These are phyloP conservation scores for Drosophila nasuta DNA, from an alignment of 1,140 invertebrate species.

Conservation along the genomic window DNA sequence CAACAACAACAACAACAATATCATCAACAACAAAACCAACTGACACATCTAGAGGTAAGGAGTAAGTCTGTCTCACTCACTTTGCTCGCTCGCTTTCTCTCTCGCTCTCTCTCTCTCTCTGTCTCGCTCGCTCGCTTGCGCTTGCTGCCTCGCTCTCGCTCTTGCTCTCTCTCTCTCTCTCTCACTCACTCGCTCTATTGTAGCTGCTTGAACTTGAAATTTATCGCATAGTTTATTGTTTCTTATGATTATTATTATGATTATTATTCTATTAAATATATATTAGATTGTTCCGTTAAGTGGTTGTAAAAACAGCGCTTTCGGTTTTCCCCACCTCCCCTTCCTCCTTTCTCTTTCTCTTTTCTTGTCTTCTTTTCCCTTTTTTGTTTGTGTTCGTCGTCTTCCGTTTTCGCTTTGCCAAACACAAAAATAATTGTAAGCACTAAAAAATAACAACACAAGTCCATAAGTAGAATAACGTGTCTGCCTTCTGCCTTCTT, in stretches of 20 bases:
- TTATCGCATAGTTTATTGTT: slow-evolving; percentile 23
- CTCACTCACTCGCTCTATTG: slow-evolving; percentile 12
- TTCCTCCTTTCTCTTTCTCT: neutral
- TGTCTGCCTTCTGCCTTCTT: neutral
- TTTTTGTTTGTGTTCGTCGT: no score
- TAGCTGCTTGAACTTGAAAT: slow-evolving; percentile 17
- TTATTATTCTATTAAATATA: slow-evolving; percentile 29
- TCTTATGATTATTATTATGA: slow-evolving; percentile 18
- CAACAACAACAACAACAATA: slow-evolving; percentile 25
- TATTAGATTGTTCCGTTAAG: slow-evolving; percentile 33
- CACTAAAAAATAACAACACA: neutral
- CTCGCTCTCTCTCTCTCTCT: slow-evolving; percentile 14
- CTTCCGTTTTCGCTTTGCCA: no score
- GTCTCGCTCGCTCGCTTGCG: slow-evolving; percentile 11
- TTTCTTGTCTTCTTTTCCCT: neutral
- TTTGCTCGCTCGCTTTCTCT: no score
- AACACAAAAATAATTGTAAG: slow-evolving; percentile 16
- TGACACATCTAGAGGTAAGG: slow-evolving; percentile 75
- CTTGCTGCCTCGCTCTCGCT: slow-evolving; percentile 11
- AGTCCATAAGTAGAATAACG: slow-evolving; percentile 17
- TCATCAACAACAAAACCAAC: slow-evolving; percentile 38
- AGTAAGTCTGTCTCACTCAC: slow-evolving; percentile 67
- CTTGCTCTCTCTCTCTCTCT: neutral
- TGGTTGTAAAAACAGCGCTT: slow-evolving; percentile 4
- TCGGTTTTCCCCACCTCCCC: neutral